Evolutionary conservation across 2,797 vertebrate species (phyloP).

Genomic region (Astyanax mexicanus): DNA sequence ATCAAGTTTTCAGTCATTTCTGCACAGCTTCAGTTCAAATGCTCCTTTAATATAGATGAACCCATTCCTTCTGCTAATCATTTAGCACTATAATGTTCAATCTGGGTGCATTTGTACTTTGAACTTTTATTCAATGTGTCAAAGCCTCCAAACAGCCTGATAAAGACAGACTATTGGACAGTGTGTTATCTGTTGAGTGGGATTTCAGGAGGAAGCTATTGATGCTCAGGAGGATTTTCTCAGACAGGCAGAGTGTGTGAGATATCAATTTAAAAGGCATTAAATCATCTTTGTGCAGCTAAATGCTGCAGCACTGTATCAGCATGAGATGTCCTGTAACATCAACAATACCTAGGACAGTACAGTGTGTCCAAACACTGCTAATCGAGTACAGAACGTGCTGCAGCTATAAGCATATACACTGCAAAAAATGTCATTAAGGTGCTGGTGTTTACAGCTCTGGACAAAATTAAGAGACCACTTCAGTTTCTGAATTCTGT

Average conservation of each 20-base stretch:
- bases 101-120: no score
- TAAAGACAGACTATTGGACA: not conserved
- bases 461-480: no score
- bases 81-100: no score
- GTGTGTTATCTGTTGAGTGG: conserved; percentile 15
- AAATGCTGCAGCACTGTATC: not conserved
- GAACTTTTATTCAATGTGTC: no score
- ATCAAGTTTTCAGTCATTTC: no score
- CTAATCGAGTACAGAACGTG: not conserved
- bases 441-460: no score
- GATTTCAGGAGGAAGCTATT: conserved; percentile 38
- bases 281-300: not conserved
- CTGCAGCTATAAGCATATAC: no score
- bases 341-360: not conserved
- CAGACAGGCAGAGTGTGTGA: conserved; percentile 2
- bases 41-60: no score
- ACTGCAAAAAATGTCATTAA: no score
- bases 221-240: conserved; percentile 35
- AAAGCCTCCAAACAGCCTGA: not conserved
- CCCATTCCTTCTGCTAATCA: no score
- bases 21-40: no score
- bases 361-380: not conserved
- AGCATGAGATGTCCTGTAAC: not conserved
- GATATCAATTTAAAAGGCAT: not conserved
- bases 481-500: no score